Conservation (phyloP, 2,797 vertebrate species). For the Acrossocheilus fasciatus region DNA sequence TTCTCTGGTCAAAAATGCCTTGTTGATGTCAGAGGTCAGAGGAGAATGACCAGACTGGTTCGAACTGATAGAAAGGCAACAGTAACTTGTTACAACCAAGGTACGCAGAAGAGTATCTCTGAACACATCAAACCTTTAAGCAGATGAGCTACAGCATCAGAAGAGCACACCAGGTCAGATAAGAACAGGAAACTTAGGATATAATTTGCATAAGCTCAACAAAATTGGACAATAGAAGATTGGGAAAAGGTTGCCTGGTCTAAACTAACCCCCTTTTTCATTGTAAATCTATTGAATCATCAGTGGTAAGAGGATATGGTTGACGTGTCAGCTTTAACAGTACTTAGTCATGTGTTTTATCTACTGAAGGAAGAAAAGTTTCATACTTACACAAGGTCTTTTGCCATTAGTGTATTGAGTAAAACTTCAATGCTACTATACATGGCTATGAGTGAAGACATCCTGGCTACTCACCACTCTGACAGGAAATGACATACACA, state of each 20-base stretch:
- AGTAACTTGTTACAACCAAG: neutral
- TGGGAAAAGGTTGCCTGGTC: neutral
- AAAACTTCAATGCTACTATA: neutral
- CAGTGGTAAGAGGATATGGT: neutral
- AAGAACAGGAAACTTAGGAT: neutral
- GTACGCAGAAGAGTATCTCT: neutral
- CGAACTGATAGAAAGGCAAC: neutral
- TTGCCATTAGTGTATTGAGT: neutral
- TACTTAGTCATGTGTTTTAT: neutral
- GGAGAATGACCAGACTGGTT: neutral
- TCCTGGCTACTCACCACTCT: constrained; percentile 36
- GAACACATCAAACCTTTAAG: neutral
- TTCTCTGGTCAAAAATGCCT: too few relatives aligned
- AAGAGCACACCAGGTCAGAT: neutral
- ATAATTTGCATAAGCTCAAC: neutral
- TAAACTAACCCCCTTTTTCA: neutral
- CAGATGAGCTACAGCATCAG: neutral
- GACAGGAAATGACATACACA: constrained; percentile 55
- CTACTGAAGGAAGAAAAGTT: neutral
- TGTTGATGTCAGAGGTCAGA: too few relatives aligned
- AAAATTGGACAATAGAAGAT: neutral
- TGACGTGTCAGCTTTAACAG: neutral
- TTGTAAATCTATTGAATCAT: neutral
- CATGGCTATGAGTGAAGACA: constrained; percentile 45
- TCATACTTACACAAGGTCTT: neutral